A percentile compares a stretch with the other conserved stretches of the same genome.
These are phyloP conservation scores for Trichogramma evanescens DNA, from an alignment of 2,888 invertebrate genomes.

Conservation along the genomic window DNA sequence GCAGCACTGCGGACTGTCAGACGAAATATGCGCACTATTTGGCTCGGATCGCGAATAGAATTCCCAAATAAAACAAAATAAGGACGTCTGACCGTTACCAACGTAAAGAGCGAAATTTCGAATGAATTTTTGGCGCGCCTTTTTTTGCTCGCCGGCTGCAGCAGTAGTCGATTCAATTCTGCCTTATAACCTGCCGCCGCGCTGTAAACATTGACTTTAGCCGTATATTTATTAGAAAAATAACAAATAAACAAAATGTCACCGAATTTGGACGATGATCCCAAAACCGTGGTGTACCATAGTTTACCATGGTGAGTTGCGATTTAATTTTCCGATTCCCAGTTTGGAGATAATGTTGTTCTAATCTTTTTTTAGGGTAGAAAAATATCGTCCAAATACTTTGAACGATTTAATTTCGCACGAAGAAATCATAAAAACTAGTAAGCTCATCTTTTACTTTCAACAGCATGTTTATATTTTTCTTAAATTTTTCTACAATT, in stretches of 20 bases:
- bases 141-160: no score
- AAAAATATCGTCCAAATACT: slow-evolving; percentile 91
- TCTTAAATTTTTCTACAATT: not conserved
- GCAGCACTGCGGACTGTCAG: no score
- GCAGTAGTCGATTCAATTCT: no score
- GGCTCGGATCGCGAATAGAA: no score
- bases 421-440: slow-evolving; percentile 91
- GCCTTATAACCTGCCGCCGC: no score
- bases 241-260: slow-evolving; percentile 5
- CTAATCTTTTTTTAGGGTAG: slow-evolving; percentile 65
- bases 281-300: not conserved
- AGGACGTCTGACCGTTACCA: no score
- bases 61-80: no score
- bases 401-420: slow-evolving; percentile 94
- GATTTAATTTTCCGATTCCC: not conserved
- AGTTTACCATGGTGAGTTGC: slow-evolving; percentile 19
- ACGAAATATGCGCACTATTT: no score
- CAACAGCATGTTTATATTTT: not conserved
- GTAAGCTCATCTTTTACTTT: slow-evolving; percentile 54
- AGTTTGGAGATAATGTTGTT: no score
- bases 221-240: not conserved
- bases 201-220: not conserved
- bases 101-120: no score
- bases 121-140: no score
- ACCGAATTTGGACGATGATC: not conserved